A percentile compares a stretch with the other conserved stretches of the same genome.
These are phyloP conservation scores for Drosophila sulfurigaster DNA, from an alignment of 1,140 invertebrate species.

Conservation along the genomic window DNA sequence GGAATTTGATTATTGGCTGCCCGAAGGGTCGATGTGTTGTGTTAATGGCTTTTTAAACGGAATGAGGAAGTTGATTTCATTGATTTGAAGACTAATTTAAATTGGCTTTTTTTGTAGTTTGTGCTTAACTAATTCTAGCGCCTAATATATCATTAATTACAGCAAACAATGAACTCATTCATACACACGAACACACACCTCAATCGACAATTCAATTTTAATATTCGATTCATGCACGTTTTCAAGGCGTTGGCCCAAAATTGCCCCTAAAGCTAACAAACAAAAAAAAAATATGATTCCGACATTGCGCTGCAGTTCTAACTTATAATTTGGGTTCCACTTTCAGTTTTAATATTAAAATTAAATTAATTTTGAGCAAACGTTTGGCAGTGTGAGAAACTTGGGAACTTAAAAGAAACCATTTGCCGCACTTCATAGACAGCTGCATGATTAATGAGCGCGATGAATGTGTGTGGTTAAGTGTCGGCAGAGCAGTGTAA, in stretches of 20 bases:
- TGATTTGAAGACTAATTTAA: conserved; percentile 48
- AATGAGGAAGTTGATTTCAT: conserved; percentile 56
- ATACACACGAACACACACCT: conserved; percentile 48
- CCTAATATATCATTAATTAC: conserved; percentile 73
- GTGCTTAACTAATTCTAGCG: conserved; percentile 43
- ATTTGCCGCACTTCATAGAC: conserved; percentile 45
- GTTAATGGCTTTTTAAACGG: conserved; percentile 42
- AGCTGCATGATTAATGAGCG: conserved; percentile 68
- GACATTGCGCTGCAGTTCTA: conserved; percentile 57
- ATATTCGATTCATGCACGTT: conserved; percentile 53
- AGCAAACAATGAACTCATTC: conserved; percentile 44
- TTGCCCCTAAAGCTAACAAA: conserved; percentile 15
- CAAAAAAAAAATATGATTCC: conserved; percentile 28
- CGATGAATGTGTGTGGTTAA: background rate
- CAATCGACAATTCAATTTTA: conserved; percentile 54
- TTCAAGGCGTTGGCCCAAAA: conserved; percentile 56
- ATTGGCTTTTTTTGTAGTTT: conserved; percentile 30
- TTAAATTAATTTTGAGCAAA: conserved; percentile 51
- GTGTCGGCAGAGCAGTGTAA: conserved; percentile 11
- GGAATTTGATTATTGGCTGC: conserved; percentile 3
- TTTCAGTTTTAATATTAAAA: conserved; percentile 74
- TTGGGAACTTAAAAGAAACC: conserved; percentile 32
- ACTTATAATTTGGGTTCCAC: conserved; percentile 54
- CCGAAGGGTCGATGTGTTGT: conserved; percentile 14
- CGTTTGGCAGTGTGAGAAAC: conserved; percentile 42